Base-by-base conservation (phyloP, 2,113 vertebrate species). In the Pterocles gutturalis region DNA sequence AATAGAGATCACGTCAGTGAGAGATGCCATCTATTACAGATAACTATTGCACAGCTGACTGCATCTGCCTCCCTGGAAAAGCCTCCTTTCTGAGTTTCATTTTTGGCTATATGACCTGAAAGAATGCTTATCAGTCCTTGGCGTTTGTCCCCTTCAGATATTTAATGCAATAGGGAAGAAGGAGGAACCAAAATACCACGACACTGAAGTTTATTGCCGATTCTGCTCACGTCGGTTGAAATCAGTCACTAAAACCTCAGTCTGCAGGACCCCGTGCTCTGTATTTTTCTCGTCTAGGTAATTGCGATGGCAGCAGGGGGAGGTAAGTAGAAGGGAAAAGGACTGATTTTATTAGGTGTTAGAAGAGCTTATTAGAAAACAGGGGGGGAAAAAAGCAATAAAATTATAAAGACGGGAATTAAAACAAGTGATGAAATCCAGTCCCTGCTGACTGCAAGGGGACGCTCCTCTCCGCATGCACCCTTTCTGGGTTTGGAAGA, bases 271-370 rank as follows among this genome's bases (percentile, higher is more conserved):
- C 89, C 92, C 4, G 83, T 81, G 90, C 83, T 90, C 94, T 72
- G 89, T 97, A 71, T 96, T 96, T 97, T 97, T 96, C 94, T 96
- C 87, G 87, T 93, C 94, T 91, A 96, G 92, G 94, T 95, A 95
- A 90, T 95, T 17, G 6, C 0, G 1, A 92, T 93, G 97, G 94
- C 96, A 96, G 97, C 91, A 96, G 95, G 96, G 95, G 96, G 97
- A 97, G 95, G 95, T 94, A 97, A 95, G 96, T 89, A 97, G 83
- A 96, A 97, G 83, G 94, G 81, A 96, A 94, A 96, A 89, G 54
- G 17, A 79, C 86, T 80, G 93, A 88, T 90, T 96, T 97, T 90
- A 96, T 96, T 93, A 92, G 83, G 92, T 96, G 92, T 87, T 93
- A 72, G 92, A 65, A 62, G 89, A 97, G 48, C 89, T 91, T 92